phyloP scores from a whole-genome alignment of 1,140 invertebrate species.

The Melipona quadrifasciata region DNA sequence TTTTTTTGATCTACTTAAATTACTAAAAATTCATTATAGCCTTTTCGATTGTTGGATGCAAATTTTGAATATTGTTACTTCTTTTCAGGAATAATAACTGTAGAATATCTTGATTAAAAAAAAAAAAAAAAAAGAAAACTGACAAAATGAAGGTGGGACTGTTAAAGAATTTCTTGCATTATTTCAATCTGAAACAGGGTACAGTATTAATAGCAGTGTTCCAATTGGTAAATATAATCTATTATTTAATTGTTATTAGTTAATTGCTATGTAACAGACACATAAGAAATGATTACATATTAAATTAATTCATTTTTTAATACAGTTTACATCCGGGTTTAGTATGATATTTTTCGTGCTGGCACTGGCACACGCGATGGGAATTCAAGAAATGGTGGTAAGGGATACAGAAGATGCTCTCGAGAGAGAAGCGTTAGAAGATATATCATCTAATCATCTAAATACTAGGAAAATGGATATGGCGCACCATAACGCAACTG shows the following conservation, averaged over 20 bases:
- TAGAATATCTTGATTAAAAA: neutral
- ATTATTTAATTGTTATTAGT: neutral
- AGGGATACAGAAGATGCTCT: conserved; percentile 80
- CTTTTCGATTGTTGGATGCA: neutral
- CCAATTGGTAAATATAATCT: conserved; percentile 75
- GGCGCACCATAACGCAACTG: conserved; percentile 79
- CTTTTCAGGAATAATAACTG: conserved; percentile 32
- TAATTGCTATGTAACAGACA: neutral
- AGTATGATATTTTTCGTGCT: conserved; percentile 79
- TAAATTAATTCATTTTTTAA: neutral
- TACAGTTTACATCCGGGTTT: conserved; percentile 79
- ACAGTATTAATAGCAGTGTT: conserved; percentile 81
- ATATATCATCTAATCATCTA: conserved; percentile 77
- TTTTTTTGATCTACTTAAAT: neutral
- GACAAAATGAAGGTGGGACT: conserved; percentile 74
- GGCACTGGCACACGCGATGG: conserved; percentile 78
- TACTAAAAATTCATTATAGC: neutral
- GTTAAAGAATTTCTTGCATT: conserved; percentile 77
- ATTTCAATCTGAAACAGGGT: conserved; percentile 80
- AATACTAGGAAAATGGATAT: conserved; percentile 80
- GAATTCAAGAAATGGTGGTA: conserved; percentile 80
- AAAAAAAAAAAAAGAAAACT: too few species aligned
- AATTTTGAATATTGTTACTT: neutral
- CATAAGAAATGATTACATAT: neutral
- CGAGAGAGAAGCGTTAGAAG: conserved; percentile 77